phyloP scores from a whole-genome alignment of 2,113 vertebrate species.

The Aix galericulata region DNA sequence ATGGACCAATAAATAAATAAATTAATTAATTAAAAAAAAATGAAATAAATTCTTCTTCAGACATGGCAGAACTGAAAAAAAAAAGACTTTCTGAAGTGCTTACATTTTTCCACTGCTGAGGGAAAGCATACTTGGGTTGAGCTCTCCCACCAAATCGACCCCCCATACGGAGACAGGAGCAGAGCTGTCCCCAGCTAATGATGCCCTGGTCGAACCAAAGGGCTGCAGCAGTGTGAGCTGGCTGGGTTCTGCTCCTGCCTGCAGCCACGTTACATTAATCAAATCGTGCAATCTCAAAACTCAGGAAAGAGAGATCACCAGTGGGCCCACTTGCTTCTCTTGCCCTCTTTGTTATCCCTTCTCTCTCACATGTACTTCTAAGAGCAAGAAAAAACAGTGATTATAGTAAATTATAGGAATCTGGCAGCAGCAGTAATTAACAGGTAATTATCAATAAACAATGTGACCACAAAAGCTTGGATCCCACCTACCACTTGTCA shows the following conservation, averaged over 20 bases:
- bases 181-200: not conserved
- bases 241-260: not conserved
- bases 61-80: rapidly evolving
- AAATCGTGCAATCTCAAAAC: not conserved
- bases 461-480: slow-evolving; percentile 77
- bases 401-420: slow-evolving; percentile 73
- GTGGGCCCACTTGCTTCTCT: not conserved
- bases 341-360: slow-evolving; percentile 21
- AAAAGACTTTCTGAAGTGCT: not conserved
- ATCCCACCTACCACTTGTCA: slow-evolving; percentile 78
- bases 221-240: not conserved
- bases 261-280: not conserved
- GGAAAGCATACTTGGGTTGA: not conserved
- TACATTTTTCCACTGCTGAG: not conserved
- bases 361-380: slow-evolving; percentile 27
- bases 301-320: not conserved
- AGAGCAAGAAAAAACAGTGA: slow-evolving; percentile 55
- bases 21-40: not conserved
- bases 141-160: not conserved
- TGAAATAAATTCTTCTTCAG: not conserved
- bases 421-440: slow-evolving; percentile 76
- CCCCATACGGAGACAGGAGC: rapidly evolving
- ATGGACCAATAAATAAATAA: not conserved
- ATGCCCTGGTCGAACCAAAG: not conserved
- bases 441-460: slow-evolving; percentile 84